Percentiles rank a stretch among this genome's conserved stretches.
These are phyloP conservation scores for Penaeus chinensis DNA, from an alignment of 1,140 invertebrate species.

Conservation along the genomic window DNA sequence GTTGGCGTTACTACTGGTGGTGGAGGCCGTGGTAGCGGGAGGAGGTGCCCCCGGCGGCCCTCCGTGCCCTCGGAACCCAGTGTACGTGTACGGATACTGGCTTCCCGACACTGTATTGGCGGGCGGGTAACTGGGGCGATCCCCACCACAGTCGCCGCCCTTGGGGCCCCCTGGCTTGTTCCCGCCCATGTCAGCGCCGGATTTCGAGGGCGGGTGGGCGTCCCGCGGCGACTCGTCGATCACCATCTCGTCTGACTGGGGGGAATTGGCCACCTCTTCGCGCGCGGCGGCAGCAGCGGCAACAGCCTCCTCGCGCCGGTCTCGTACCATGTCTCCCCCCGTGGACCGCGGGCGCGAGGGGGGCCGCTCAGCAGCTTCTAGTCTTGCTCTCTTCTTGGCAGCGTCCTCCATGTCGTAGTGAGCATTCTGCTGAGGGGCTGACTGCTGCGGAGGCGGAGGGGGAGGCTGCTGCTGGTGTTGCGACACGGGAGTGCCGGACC, in stretches of 20 bases:
- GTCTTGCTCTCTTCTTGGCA: slow-evolving; percentile 50
- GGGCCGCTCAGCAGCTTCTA: slow-evolving; percentile 63
- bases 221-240: slow-evolving; percentile 71
- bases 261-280: slow-evolving; percentile 68
- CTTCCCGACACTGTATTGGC: slow-evolving; percentile 27
- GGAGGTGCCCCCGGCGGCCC: slow-evolving; percentile 43
- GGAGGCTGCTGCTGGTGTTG: slow-evolving; percentile 16
- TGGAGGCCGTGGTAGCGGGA: slow-evolving; percentile 32
- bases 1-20: slow-evolving; percentile 32
- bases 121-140: slow-evolving; percentile 28
- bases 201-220: slow-evolving; percentile 54
- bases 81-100: slow-evolving; percentile 46
- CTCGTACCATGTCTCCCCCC: slow-evolving; percentile 40
- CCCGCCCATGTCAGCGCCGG: slow-evolving; percentile 56
- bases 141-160: slow-evolving; percentile 45
- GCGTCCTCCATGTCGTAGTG: slow-evolving; percentile 52
- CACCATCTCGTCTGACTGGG: slow-evolving; percentile 73
- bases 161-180: slow-evolving; percentile 41
- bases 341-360: slow-evolving; percentile 56
- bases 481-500: slow-evolving; percentile 33
- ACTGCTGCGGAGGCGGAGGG: slow-evolving; percentile 34
- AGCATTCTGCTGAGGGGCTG: slow-evolving; percentile 51
- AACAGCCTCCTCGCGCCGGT: slow-evolving; percentile 46
- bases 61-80: slow-evolving; percentile 44
- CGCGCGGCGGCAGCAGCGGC: slow-evolving; percentile 8